Conservation (phyloP, 2,888 invertebrate species). For the Ceramica pisi region DNA sequence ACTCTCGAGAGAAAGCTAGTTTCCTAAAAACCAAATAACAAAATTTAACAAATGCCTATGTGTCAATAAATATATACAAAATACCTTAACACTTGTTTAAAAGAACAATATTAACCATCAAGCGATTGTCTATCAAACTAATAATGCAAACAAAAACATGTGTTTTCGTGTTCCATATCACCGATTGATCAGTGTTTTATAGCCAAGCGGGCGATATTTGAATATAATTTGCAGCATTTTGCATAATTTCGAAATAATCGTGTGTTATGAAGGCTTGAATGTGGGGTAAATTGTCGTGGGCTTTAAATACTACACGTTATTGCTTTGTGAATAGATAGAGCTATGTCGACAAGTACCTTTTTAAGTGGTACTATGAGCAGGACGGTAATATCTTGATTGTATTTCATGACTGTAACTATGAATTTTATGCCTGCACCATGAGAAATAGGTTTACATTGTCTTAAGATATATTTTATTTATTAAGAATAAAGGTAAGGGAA, state of each 20-base stretch:
- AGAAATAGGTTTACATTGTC: too few relatives aligned
- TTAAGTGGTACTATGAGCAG: neutral
- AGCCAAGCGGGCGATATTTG: slow-evolving; percentile 49
- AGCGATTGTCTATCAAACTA: slow-evolving; percentile 70
- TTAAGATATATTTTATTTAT: too few relatives aligned
- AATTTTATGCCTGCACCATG: too few relatives aligned
- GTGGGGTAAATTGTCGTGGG: slow-evolving; percentile 28
- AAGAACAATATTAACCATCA: neutral
- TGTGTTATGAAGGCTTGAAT: slow-evolving; percentile 39
- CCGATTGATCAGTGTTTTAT: slow-evolving; percentile 60
- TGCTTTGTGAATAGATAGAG: neutral
- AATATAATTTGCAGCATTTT: slow-evolving; percentile 65
- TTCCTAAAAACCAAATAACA: slow-evolving; percentile 17
- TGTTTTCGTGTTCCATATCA: slow-evolving; percentile 65
- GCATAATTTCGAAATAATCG: slow-evolving; percentile 62
- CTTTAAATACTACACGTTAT: slow-evolving; percentile 36
- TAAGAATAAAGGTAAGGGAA: too few relatives aligned
- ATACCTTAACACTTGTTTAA: slow-evolving; percentile 1
- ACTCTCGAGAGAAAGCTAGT: neutral
- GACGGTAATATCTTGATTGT: neutral
- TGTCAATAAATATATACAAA: slow-evolving; percentile 22
- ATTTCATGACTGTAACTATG: neutral
- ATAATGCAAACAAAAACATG: slow-evolving; percentile 67
- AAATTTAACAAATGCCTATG: slow-evolving; percentile 1
- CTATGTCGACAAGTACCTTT: neutral